Percentiles rank a stretch among this genome's conserved stretches.
These are phyloP conservation scores for Poicephalus gulielmi DNA, from an alignment of 2,113 vertebrate species.

Conservation along the genomic window DNA sequence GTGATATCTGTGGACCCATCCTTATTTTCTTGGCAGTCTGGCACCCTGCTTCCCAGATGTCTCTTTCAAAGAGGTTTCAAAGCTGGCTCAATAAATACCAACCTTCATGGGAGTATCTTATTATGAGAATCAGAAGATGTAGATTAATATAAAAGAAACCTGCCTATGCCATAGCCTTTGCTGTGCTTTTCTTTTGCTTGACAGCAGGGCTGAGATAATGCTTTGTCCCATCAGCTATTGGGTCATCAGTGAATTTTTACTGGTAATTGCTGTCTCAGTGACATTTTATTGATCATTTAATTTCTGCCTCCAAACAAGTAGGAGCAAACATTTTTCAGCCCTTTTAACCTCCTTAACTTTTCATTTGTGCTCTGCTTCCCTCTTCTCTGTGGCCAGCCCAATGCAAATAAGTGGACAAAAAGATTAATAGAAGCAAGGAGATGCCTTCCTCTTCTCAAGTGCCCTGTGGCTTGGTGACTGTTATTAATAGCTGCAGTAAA, in stretches of 20 bases:
- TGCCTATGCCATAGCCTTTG: background rate
- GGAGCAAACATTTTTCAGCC: conserved; percentile 60
- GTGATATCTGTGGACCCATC: background rate
- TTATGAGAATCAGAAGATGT: background rate
- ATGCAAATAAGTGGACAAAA: conserved; percentile 47
- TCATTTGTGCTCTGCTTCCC: background rate
- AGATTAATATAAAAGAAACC: background rate
- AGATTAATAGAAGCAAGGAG: conserved; percentile 64
- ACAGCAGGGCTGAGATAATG: background rate
- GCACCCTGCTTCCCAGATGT: background rate
- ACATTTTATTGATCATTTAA: conserved; percentile 59
- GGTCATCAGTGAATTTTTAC: conserved; percentile 22
- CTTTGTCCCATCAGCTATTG: conserved; percentile 15
- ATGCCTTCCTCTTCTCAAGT: conserved; percentile 43
- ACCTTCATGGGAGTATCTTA: background rate
- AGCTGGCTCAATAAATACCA: background rate
- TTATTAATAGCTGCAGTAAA: conserved; percentile 65
- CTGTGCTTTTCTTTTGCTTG: background rate
- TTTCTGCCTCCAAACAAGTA: conserved; percentile 60
- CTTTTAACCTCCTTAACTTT: conserved; percentile 62
- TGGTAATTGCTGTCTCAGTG: conserved; percentile 34
- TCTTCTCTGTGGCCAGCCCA: conserved; percentile 34
- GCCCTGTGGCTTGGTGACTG: conserved; percentile 54
- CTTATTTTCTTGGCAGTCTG: background rate
- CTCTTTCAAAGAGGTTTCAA: background rate